These are phyloP conservation scores for Podarcis siculus DNA, from an alignment of 2,797 vertebrate genomes.

Conservation along the genomic window DNA sequence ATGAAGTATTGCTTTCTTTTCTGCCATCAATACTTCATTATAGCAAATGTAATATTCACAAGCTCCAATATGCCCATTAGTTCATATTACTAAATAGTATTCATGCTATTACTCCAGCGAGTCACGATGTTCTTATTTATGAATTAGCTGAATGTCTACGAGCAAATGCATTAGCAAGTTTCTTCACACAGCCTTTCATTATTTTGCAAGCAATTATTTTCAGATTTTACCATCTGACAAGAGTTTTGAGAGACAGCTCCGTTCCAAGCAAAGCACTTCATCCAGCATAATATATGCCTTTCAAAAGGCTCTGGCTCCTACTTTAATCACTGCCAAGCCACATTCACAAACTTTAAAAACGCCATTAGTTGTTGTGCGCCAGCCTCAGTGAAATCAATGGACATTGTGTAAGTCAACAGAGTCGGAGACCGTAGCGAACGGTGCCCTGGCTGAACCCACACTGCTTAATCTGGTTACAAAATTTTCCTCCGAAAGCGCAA, in stretches of 20 bases:
- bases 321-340: neutral
- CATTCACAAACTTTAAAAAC: neutral
- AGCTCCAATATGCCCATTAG: slow-evolving; percentile 63
- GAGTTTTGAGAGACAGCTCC: slow-evolving; percentile 43
- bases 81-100: slow-evolving; percentile 60
- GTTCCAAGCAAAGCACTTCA: slow-evolving; percentile 58
- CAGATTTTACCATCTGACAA: slow-evolving; percentile 61
- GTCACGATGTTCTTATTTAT: slow-evolving; percentile 58
- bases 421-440: neutral
- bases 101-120: slow-evolving; percentile 39
- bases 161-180: slow-evolving; percentile 68
- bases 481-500: neutral
- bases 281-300: slow-evolving; percentile 51
- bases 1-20: neutral
- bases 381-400: slow-evolving; percentile 3
- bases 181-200: slow-evolving; percentile 63
- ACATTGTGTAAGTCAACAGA: neutral
- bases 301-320: slow-evolving; percentile 26
- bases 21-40: slow-evolving; percentile 39
- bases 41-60: slow-evolving; percentile 49
- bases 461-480: neutral
- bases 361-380: slow-evolving; percentile 18
- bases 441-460: neutral
- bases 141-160: slow-evolving; percentile 59
- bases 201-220: slow-evolving; percentile 70